These are phyloP conservation scores for Anas platyrhynchos DNA, from an alignment of 2,113 vertebrate genomes.

Conservation along the genomic window DNA sequence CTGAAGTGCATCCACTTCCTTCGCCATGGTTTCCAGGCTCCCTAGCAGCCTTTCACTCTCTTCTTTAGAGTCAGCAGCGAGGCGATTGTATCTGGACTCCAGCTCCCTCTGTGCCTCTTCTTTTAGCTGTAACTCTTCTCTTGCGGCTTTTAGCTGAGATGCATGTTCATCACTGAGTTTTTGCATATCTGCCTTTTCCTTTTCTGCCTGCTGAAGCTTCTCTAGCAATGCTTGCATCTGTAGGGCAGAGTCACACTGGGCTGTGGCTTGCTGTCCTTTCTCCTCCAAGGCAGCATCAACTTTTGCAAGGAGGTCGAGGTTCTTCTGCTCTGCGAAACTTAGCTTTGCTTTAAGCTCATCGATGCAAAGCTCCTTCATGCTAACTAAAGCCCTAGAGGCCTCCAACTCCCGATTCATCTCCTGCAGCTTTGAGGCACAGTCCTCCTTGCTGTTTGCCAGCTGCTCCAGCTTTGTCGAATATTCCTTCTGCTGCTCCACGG, in stretches of 20 bases:
- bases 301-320: conserved; percentile 76
- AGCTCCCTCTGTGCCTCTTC: conserved; percentile 75
- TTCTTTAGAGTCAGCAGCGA: conserved; percentile 61
- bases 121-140: conserved; percentile 78
- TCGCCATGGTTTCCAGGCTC: conserved; percentile 75
- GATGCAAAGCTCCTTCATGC: conserved; percentile 41
- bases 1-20: conserved; percentile 74
- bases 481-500: conserved; percentile 52
- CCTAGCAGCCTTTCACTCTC: conserved; percentile 69
- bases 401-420: conserved; percentile 67
- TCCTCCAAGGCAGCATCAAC: conserved; percentile 64
- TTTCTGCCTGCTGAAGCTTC: conserved; percentile 78
- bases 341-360: conserved; percentile 72
- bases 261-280: conserved; percentile 71
- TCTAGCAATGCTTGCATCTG: conserved; percentile 77
- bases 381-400: conserved; percentile 33
- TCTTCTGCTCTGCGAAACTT: conserved; percentile 73
- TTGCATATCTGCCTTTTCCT: conserved; percentile 70
- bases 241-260: conserved; percentile 72
- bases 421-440: conserved; percentile 62
- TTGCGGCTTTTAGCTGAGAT: conserved; percentile 72
- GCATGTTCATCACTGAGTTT: conserved; percentile 69
- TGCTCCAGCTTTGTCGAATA: conserved; percentile 28
- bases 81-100: conserved; percentile 67
- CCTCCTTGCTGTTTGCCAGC: conserved; percentile 67